Base-by-base conservation (phyloP, 2,888 invertebrate species). In the Andrena bucephala region DNA sequence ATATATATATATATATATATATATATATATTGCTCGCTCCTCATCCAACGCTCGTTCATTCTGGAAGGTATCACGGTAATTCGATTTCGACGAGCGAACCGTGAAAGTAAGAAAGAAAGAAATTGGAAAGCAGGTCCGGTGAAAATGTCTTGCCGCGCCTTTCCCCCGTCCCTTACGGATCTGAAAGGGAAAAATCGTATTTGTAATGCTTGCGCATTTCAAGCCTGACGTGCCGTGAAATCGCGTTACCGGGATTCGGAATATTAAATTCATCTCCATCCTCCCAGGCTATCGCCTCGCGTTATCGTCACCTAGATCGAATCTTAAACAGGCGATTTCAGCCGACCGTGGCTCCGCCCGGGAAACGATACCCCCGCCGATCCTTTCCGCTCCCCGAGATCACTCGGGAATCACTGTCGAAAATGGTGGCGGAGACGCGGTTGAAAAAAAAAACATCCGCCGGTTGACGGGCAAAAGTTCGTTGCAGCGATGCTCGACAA, bases 251-350 rank as follows among this genome's bases (percentile, higher is more conserved):
- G 84, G 84, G 90, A 89, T 89, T 88, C 85, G 73, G 91, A 92
- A 92, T 92, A 93, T 93, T 91, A 91, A 93, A 93, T 93, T 93
- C 89, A 88, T 90, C 89, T 90, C 86, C 73, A 72, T 80, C 77
- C 73, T 83, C 71, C 67, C 83, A 68, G 79, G 74, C 85, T 82
- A 86, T 86, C 85, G 77, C 68, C 50, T 60, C 84, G 83, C 72
- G 81, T 89, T 80, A 85, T 76, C 82, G 78, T 89, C 89, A 83
- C 75, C 81, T 57, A 66, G 66, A 81, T 89, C 87, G 89, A 78
- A 75, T 77, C 78, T 81, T 83, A 77, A 89, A 80, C 87, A 82
- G 70, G 66, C 33, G 84, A 88, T 86, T 86, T 75, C 29, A n/a
- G 13, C 29, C 24, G 20, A 77, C 73, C 48, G 50, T 6, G 3